Percentiles rank a stretch among this genome's conserved stretches.
phyloP scores from a whole-genome alignment of 2,113 vertebrate species.

The Aldabrachelys gigantea region DNA sequence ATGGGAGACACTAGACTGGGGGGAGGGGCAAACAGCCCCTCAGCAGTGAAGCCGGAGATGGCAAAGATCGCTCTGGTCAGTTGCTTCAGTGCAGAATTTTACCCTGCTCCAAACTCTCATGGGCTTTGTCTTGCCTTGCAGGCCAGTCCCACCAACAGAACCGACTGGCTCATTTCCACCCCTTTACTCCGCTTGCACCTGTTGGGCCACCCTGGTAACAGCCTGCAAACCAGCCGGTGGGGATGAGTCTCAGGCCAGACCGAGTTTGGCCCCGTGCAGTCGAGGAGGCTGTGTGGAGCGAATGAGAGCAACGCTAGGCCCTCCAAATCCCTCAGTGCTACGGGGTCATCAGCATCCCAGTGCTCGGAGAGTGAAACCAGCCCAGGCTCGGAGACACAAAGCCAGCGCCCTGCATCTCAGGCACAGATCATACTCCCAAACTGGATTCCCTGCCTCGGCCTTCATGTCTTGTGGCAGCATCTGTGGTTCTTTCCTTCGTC shows the following conservation, averaged over 20 bases:
- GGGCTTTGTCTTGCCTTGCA: not conserved
- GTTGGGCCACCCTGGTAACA: not conserved
- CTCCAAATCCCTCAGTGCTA: not conserved
- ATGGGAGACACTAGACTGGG: not conserved
- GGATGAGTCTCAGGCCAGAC: not conserved
- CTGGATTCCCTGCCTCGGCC: not conserved
- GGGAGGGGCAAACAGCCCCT: not conserved
- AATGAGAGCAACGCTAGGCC: not conserved
- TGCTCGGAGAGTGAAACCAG: not conserved
- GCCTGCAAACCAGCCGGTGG: not conserved
- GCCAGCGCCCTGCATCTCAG: too few species aligned
- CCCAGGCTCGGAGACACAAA: too few species aligned
- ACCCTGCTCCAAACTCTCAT: not conserved
- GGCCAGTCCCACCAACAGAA: not conserved
- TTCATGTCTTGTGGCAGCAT: not conserved
- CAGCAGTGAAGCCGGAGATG: not conserved
- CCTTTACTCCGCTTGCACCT: not conserved
- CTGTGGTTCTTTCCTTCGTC: not conserved
- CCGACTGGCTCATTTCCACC: not conserved
- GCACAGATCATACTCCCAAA: too few species aligned
- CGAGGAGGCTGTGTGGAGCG: not conserved
- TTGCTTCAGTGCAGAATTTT: not conserved
- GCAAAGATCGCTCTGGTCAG: not conserved
- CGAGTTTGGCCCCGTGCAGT: not conserved
- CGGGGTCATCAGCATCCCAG: not conserved